These are phyloP conservation scores for Threskiornis aethiopicus DNA, from an alignment of 2,797 vertebrate genomes.

Conservation along the genomic window DNA sequence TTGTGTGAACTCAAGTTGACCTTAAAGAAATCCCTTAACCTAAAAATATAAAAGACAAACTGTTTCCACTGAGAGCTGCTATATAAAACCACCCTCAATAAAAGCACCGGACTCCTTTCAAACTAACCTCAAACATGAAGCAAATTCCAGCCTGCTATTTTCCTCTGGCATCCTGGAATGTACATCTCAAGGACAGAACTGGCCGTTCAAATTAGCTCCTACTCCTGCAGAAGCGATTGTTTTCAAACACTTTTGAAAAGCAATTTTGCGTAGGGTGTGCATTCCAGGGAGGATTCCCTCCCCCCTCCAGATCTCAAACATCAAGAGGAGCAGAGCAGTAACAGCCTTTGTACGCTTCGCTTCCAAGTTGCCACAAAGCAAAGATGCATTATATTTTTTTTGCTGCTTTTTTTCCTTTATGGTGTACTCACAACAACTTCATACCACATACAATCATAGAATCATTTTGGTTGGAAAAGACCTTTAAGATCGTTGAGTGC, in stretches of 20 bases:
- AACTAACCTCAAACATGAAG: constrained; percentile 53
- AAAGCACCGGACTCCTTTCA: not conserved
- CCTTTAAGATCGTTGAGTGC: accelerated
- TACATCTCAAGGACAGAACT: constrained; percentile 49
- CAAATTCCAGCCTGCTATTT: constrained; percentile 43
- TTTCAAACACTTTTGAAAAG: constrained; percentile 36
- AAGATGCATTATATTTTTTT: not conserved
- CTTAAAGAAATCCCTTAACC: constrained; percentile 40
- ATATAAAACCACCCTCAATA: constrained; percentile 20
- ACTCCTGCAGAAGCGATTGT: constrained; percentile 53
- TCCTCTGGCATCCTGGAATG: constrained; percentile 49
- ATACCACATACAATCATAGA: not conserved
- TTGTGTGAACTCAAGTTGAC: not conserved
- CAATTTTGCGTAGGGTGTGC: not conserved
- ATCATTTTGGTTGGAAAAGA: not conserved
- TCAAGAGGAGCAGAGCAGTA: not conserved
- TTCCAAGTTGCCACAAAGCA: not conserved
- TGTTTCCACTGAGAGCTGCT: constrained; percentile 41
- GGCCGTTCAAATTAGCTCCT: constrained; percentile 28
- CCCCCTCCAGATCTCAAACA: not conserved
- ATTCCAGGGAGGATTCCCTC: constrained; percentile 43
- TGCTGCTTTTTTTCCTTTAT: not conserved
- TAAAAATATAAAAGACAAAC: constrained; percentile 49
- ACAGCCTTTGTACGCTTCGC: not conserved
- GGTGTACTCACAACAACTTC: not conserved